Percentiles rank a stretch among this genome's conserved stretches.
These are phyloP conservation scores for Pantherophis alleghaniensis DNA, from an alignment of 2,797 vertebrate genomes.

Conservation along the genomic window DNA sequence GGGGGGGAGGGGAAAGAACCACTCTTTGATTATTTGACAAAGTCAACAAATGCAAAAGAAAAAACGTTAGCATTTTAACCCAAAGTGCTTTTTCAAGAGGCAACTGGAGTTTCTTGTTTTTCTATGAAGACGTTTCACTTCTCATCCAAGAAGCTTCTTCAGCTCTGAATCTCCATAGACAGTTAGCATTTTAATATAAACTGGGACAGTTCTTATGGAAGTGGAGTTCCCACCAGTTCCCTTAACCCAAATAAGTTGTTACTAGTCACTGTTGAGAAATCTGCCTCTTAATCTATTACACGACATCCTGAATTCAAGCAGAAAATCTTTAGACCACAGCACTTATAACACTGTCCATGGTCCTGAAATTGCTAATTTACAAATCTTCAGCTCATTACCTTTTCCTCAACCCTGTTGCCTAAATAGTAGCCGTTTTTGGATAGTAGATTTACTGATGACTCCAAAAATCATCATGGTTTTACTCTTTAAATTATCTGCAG, in stretches of 20 bases:
- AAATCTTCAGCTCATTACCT: not conserved
- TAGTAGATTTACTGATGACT: not conserved
- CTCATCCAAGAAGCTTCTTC: no score
- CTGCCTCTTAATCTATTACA: not conserved
- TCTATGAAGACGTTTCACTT: no score
- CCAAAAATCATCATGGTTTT: not conserved
- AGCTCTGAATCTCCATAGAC: no score
- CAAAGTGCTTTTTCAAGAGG: no score
- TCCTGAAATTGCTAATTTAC: not conserved
- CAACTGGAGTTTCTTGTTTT: no score
- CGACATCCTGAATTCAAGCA: not conserved
- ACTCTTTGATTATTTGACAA: not conserved
- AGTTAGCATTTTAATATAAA: not conserved
- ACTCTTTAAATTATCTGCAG: not conserved
- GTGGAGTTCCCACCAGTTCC: not conserved
- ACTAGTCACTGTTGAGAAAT: not conserved
- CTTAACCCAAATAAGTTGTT: not conserved
- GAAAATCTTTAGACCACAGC: not conserved
- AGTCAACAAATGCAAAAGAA: not conserved
- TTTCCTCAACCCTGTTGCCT: no score
- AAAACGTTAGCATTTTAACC: not conserved
- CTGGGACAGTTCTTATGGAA: not conserved
- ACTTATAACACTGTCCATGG: not conserved
- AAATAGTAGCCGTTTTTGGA: not conserved
- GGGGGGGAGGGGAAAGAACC: not conserved